Evolutionary conservation across 37 sponge, comb jelly and placozoan genomes (phyloP).

Genomic region (Dysidea cf. avara): DNA sequence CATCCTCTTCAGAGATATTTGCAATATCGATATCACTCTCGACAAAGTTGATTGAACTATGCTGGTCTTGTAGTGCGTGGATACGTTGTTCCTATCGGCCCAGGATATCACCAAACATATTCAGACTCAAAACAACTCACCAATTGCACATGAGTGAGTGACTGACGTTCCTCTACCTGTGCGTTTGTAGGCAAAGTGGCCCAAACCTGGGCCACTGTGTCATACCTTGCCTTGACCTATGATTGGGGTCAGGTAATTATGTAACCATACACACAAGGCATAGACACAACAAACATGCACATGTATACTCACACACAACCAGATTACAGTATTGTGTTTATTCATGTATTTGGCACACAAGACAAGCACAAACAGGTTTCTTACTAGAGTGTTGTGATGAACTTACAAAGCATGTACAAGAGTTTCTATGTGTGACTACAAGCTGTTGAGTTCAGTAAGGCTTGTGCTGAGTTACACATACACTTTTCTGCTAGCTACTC

Average conservation of each 20-base stretch:
- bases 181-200: slow-evolving; percentile 66
- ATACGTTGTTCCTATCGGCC: slow-evolving; percentile 6
- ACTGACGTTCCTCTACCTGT: slow-evolving; percentile 47
- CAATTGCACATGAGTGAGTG: slow-evolving; percentile 46
- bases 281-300: background rate
- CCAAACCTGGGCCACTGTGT: slow-evolving; percentile 69
- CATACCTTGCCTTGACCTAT: slow-evolving; percentile 78
- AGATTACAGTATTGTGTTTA: background rate
- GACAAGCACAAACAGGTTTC: no score
- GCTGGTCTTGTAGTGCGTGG: background rate
- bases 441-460: no score
- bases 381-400: no score
- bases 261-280: background rate
- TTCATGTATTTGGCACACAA: no score
- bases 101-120: no score
- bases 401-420: no score
- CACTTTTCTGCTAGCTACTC: no score
- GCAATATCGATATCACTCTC: background rate
- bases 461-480: no score
- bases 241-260: background rate
- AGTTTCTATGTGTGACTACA: no score
- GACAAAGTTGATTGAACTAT: background rate
- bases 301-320: slow-evolving; percentile 3
- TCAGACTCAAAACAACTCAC: background rate
- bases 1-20: slow-evolving; percentile 11